Percentiles rank a stretch among this genome's conserved stretches.
Conservation (phyloP, 2,113 vertebrate species). For the Pedetes capensis region DNA sequence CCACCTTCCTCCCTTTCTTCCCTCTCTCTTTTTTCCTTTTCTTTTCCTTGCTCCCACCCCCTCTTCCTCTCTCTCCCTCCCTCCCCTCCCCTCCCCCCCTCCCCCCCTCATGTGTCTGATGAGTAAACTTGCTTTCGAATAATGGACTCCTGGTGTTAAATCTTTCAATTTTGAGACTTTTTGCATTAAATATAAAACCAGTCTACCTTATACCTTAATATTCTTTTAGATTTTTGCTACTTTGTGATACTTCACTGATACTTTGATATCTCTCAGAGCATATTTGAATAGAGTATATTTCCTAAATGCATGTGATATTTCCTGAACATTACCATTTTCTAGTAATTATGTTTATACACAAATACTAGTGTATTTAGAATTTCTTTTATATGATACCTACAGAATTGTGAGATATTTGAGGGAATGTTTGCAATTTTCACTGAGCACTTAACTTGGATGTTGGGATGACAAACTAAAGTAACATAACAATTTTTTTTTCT, state of each 20-base stretch:
- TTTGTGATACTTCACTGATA: neutral
- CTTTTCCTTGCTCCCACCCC: no score
- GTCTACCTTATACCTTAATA: neutral
- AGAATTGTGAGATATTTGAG: constrained; percentile 40
- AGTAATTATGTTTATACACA: neutral
- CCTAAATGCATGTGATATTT: neutral
- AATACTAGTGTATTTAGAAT: neutral
- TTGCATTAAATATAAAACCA: neutral
- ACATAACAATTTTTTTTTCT: constrained; percentile 29
- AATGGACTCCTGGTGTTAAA: neutral
- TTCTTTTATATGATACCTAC: neutral
- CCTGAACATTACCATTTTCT: neutral
- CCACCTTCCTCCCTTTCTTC: no score
- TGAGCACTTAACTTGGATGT: neutral
- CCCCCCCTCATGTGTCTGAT: no score
- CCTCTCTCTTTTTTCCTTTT: no score
- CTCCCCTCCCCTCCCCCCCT: no score
- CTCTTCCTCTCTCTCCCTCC: no score
- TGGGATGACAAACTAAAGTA: neutral
- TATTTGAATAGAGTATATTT: constrained; percentile 35
- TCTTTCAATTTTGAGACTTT: constrained; percentile 18
- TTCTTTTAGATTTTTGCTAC: neutral
- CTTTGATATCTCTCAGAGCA: neutral
- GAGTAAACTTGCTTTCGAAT: constrained; percentile 34
- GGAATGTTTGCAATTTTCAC: neutral